Base-by-base conservation (phyloP, 2,113 vertebrate species). In the Syngnathus floridae region DNA sequence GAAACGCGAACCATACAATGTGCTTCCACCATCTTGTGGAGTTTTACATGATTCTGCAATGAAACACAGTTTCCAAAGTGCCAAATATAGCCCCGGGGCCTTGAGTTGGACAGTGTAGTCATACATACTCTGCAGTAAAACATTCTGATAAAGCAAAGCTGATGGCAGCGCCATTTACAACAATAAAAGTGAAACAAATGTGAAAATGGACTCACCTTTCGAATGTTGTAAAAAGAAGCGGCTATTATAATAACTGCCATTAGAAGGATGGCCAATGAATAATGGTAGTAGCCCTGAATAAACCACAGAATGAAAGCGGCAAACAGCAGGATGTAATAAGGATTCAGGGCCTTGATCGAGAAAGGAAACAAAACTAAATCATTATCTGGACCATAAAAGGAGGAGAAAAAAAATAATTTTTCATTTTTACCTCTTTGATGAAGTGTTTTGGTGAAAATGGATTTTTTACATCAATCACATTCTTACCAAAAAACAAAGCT, bases 261-360 rank as follows among this genome's bases (percentile, higher is more conserved):
- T 26, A 26, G 26, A 26, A 26, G 26, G 26, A 98, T 97, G 83
- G 93, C 91, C 21, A 90, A 69, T 64, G 95, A 95, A 73, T 97
- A 98, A 85, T 95, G 96, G 87, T 94, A 94, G 84, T 97, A 98
- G 48, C 92, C 91, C 65, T 95, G 93, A 65, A 84, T 83, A 75
- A 88, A 88, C 96, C 96, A 98, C 49, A 98, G 85, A 77, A 95
- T 90, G 76, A 98, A 26, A 26, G 26, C 92, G 90, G 95, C 96
- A 90, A 96, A 98, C 70, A 98, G 91, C 87, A 98, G 96, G 88
- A 98, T 90, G 93, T 98, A 98, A 89, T 97, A 98, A 67, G 96
- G 96, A 77, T 98, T 98, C 84, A 98, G 91, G 77, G 98, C 96
- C 96, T 98, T 71, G 54, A 4, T 48, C 14, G 26, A 26, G 26